phyloP scores from a whole-genome alignment of 92 coral and sea anemone genomes.

The Palythoa grandiflora region DNA sequence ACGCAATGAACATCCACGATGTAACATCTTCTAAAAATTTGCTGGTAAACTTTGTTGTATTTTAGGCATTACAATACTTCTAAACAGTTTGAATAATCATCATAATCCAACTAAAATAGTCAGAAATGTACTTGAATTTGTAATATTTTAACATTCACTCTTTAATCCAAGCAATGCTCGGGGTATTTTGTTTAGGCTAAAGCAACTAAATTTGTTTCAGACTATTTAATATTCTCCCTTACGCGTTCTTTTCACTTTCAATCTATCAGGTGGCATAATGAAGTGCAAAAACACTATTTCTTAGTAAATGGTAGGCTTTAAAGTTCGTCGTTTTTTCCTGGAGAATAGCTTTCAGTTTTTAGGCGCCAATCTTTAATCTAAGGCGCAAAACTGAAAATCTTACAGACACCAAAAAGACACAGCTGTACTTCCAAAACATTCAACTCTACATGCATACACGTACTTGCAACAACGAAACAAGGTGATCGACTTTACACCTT shows the following conservation, averaged over 20 bases:
- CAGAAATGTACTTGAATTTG: not conserved
- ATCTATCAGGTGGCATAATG: slow-evolving; percentile 7
- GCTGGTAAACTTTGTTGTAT: slow-evolving; percentile 21
- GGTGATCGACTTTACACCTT: too few species aligned
- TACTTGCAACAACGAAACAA: too few species aligned
- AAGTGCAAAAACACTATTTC: not conserved
- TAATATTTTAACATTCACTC: slow-evolving; percentile 16
- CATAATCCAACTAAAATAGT: slow-evolving; percentile 15
- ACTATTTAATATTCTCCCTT: slow-evolving; percentile 20
- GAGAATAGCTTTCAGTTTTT: too few species aligned
- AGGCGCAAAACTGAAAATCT: too few species aligned
- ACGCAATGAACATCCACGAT: not conserved
- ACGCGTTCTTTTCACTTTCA: not conserved
- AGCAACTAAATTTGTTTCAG: slow-evolving; percentile 21
- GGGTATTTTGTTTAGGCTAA: not conserved
- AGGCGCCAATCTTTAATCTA: too few species aligned
- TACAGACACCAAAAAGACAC: too few species aligned
- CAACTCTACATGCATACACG: too few species aligned
- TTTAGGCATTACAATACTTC: not conserved
- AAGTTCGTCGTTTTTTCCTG: too few species aligned
- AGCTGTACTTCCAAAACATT: too few species aligned
- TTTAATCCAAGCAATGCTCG: slow-evolving; percentile 21
- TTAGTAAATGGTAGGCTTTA: not conserved
- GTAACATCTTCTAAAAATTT: not conserved
- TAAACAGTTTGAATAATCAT: not conserved